These are phyloP conservation scores for Onychostoma macrolepis DNA, from an alignment of 2,113 vertebrate species.

Conservation along the genomic window DNA sequence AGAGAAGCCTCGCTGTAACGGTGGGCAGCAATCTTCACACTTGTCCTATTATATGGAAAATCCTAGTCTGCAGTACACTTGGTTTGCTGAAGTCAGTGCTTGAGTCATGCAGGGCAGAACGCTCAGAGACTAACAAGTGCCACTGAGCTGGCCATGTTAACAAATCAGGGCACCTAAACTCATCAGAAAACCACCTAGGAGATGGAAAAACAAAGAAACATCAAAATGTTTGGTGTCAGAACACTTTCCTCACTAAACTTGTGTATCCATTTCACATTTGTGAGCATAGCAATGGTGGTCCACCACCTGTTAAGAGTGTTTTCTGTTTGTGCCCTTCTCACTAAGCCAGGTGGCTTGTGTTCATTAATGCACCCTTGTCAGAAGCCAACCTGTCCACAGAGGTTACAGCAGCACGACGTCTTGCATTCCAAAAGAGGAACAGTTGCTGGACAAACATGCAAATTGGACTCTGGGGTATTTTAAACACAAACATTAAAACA, in stretches of 20 bases:
- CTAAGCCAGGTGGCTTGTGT: conserved; percentile 67
- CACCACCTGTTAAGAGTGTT: not conserved
- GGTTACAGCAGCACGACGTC: not conserved
- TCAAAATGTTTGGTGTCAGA: not conserved
- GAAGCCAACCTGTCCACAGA: conserved; percentile 3
- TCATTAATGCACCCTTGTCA: conserved; percentile 60
- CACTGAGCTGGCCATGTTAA: conserved; percentile 8
- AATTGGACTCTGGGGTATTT: conserved; percentile 6
- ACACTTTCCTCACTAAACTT: not conserved
- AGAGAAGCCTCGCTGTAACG: not conserved
- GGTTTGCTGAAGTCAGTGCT: not conserved
- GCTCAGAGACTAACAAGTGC: conserved; percentile 61
- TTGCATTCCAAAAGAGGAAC: conserved; percentile 12
- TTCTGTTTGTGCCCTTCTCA: not conserved
- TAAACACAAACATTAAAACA: not conserved
- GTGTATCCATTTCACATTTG: not conserved
- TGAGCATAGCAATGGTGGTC: not conserved
- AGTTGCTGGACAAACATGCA: conserved; percentile 37
- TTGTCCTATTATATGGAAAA: conserved; percentile 3
- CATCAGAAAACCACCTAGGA: not conserved
- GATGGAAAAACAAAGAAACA: not conserved
- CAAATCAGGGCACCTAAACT: not conserved
- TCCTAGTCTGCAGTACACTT: not conserved
- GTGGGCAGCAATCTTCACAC: conserved; percentile 26
- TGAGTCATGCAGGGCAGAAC: not conserved